Base-by-base conservation (phyloP, 2,888 invertebrate species). In the Arctia plantaginis region DNA sequence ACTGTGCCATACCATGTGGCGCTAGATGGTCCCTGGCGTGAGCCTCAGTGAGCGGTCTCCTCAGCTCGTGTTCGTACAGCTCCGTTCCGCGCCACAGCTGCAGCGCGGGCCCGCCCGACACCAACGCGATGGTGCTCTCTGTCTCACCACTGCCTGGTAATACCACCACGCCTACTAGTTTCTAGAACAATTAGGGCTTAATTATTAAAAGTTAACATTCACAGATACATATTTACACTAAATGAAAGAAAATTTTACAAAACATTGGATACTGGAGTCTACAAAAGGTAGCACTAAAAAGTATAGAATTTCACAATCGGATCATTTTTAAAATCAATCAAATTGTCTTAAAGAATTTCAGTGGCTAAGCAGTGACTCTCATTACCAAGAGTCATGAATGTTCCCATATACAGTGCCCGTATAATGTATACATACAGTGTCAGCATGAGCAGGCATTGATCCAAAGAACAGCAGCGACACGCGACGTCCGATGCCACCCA, bases 381-480 rank as follows among this genome's bases (percentile, higher is more conserved):
- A 12, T 41, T 41, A 12, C 41, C 41, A 8, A 12, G 10, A 41
- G 41, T 41, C 18, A 23, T 51, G 23, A 51, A 47, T 1, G 15
- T 18, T 15, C 15, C 23, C 23, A 23, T 20, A 20, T 20, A 51
- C 23, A 51, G 35, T 35, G 15, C 1, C 15, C 2, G 1, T 15
- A 30, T 62, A 27, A 13, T 2, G 12, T 55, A n/a, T n/a, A 82
- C 89, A 95, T 92, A 96, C 97, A 0, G 97, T 97, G 90, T 97
- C 97, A 35, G 96, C 94, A 23, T 97, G 97, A 7, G 97, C 96
- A 0, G 96, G 96, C 91, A 97, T 97, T 1, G 97, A 96, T 0
- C 98, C 98, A 91, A 98, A 98, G 88, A 98, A 97, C 47, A 98
- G 96, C 4, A 98, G 97, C 0, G 98, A 98, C 90, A 98, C 97